A percentile compares a stretch with the other conserved stretches of the same genome.
Conservation (phyloP, 2,113 vertebrate genomes). For the Scophthalmus maximus region DNA sequence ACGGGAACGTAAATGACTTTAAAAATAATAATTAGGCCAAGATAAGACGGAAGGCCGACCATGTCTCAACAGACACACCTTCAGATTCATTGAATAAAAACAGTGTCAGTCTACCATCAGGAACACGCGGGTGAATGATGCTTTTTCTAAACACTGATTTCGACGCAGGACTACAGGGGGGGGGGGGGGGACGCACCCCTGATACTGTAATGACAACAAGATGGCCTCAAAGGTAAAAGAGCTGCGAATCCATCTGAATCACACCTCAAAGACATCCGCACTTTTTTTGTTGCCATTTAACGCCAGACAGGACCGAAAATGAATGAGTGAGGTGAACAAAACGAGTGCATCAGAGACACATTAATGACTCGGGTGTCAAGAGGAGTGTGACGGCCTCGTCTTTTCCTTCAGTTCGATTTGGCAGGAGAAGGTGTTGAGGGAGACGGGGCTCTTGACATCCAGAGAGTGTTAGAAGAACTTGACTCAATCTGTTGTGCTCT, state of each 20-base stretch:
- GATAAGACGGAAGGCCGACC: constrained; percentile 28
- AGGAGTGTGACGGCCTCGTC: constrained; percentile 63
- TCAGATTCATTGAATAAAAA: constrained; percentile 46
- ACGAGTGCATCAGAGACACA: constrained; percentile 72
- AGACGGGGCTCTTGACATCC: constrained; percentile 70
- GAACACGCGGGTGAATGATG: constrained; percentile 10
- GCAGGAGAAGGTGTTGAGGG: constrained; percentile 70
- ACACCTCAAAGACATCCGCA: constrained; percentile 55
- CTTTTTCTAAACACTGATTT: constrained; percentile 35
- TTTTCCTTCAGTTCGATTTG: constrained; percentile 74
- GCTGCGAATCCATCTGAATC: constrained; percentile 46
- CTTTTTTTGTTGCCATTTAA: constrained; percentile 40
- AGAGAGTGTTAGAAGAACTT: constrained; percentile 73
- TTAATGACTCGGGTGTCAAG: constrained; percentile 74
- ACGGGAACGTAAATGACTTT: constrained; percentile 66
- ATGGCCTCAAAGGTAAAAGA: constrained; percentile 58
- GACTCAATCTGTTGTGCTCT: constrained; percentile 79
- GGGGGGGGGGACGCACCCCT: not conserved
- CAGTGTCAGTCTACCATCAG: constrained; percentile 25
- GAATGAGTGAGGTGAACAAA: constrained; percentile 69
- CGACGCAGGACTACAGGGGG: constrained; percentile 19
- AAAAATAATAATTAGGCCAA: constrained; percentile 60
- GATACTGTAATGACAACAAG: constrained; percentile 30
- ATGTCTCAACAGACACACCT: constrained; percentile 54
- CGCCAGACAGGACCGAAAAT: constrained; percentile 53